Percentiles rank a stretch among this genome's conserved stretches.
Evolutionary conservation across 2,113 vertebrate genomes (phyloP).

Genomic region (Ondatra zibethicus): DNA sequence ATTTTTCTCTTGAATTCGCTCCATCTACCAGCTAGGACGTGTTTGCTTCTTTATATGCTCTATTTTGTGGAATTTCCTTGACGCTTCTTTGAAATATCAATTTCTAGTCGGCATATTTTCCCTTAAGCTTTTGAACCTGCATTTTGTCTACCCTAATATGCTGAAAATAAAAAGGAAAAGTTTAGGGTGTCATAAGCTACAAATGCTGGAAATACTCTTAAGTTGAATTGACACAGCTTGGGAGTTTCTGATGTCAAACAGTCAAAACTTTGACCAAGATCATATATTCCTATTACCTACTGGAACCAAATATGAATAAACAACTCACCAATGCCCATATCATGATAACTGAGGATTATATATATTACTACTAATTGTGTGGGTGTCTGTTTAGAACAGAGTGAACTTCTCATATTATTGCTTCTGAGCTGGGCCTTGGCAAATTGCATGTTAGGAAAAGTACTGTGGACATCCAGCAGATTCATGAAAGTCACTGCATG

Average conservation of each 20-base stretch:
- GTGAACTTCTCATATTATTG: background rate
- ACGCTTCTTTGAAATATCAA: background rate
- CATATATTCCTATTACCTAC: background rate
- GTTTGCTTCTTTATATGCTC: background rate
- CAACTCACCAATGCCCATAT: background rate
- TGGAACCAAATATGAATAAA: background rate
- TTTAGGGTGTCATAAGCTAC: background rate
- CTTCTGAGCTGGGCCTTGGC: background rate
- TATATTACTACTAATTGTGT: background rate
- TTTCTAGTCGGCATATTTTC: background rate
- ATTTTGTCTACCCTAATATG: background rate
- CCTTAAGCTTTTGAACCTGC: background rate
- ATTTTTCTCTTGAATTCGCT: background rate
- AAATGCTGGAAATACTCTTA: background rate
- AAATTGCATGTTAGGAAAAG: background rate
- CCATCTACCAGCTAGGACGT: background rate
- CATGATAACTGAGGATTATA: background rate
- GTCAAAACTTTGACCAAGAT: background rate
- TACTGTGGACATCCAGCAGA: background rate
- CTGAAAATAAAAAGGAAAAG: background rate
- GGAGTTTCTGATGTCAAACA: background rate
- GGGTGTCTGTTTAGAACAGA: background rate
- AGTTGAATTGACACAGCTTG: background rate
- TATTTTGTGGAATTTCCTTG: background rate
- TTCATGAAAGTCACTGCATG: background rate